These are phyloP conservation scores for Parnassius smintheus DNA, from an alignment of 2,888 invertebrate species.

Conservation along the genomic window DNA sequence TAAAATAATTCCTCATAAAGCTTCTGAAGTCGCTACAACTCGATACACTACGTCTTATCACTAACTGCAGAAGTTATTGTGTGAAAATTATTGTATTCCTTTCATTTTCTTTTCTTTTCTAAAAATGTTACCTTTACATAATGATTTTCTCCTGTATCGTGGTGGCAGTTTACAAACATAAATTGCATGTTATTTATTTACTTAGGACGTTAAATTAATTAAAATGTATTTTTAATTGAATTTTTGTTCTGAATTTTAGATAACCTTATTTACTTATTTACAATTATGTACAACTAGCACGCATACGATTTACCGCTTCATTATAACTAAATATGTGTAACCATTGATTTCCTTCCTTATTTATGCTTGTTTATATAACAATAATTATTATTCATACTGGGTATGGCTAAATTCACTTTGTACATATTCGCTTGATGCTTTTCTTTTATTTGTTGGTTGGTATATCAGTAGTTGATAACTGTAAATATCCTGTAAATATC, in stretches of 20 bases:
- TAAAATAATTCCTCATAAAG: too few relatives aligned
- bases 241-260: neutral
- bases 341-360: slow-evolving; percentile 17
- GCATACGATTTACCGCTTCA: slow-evolving; percentile 7
- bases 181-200: too few relatives aligned
- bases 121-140: too few relatives aligned
- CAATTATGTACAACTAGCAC: neutral
- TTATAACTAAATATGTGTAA: slow-evolving; percentile 7
- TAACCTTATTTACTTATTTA: slow-evolving; percentile 1
- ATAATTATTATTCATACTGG: neutral
- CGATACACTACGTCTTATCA: too few relatives aligned
- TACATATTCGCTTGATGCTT: slow-evolving; percentile 7
- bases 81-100: too few relatives aligned
- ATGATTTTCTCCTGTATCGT: too few relatives aligned
- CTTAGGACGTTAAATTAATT: too few relatives aligned
- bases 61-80: too few relatives aligned
- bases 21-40: too few relatives aligned
- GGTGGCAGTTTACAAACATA: too few relatives aligned
- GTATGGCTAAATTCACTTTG: slow-evolving; percentile 12
- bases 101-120: too few relatives aligned
- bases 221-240: too few relatives aligned
- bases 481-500: slow-evolving; percentile 55
- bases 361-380: slow-evolving; percentile 1
- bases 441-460: slow-evolving; percentile 14
- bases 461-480: slow-evolving; percentile 25